Base-by-base conservation (phyloP, 2,113 vertebrate genomes). In the Gobiocypris rarus region DNA sequence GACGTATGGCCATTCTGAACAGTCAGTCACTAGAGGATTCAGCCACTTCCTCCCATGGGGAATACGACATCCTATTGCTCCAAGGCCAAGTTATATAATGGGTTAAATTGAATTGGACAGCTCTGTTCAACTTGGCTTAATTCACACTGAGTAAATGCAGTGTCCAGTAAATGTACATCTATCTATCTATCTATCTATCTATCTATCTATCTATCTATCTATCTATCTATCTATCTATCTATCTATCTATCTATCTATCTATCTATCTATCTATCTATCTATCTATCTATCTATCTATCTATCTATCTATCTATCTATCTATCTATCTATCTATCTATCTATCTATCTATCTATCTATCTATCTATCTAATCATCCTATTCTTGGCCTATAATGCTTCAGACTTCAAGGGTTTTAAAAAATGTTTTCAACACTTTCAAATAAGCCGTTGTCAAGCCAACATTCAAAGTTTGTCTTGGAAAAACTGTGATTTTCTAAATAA, bases 81-180 rank as follows among this genome's bases (percentile, higher is more conserved):
- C 61, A 50, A 50, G 77, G 41, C 14, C 59, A 31, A 19, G 58
- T 80, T 84, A 83, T 13, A 75, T 48, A 83, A 89, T 74, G 76
- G 83, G 69, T 88, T 67, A 83, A 83, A 89, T 84, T 73, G 56
- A 88, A 88, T 87, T 52, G 3, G n/a, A 73, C 48, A 59, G 28
- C 38, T 50, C 31, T 69, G 73, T 89, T 83, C 81, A 84, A 75
- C 48, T 85, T 9, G 7, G 38, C 75, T 34, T 6, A 24, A 61
- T 26, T 4, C 5, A 0, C 13, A 54, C 15, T 52, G 50, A 17
- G 9, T 3, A 28, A 56, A 74, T 43, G 24, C 22, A 82, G 48
- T 26, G 1, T 8, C 31, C 15, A 17, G 26, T 31, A 24, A 28
- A 54, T 52, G 2, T 34, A 34, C 3, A 3, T 31, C 34, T 34